Evolutionary conservation across 2,888 invertebrate species (phyloP).

Genomic region (Trissolcus brochymenae): DNA sequence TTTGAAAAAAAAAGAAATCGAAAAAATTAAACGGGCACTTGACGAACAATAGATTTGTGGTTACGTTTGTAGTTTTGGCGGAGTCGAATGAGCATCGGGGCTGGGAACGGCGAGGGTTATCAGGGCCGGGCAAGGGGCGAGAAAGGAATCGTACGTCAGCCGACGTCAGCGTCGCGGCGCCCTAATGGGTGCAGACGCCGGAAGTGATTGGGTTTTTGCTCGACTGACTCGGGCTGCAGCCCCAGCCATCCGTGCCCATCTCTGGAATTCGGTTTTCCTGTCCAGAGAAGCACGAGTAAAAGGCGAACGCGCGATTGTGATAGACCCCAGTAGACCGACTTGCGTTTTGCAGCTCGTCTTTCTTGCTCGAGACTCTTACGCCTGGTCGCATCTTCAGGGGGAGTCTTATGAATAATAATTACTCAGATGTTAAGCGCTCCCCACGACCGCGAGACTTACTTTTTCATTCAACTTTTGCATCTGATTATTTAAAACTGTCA

Average conservation of each 20-base stretch:
- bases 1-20: not conserved
- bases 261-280: conserved; percentile 61
- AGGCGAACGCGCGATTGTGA: conserved; percentile 60
- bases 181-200: conserved; percentile 80
- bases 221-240: conserved; percentile 75
- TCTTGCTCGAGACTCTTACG: conserved; percentile 73
- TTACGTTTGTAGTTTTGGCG: conserved; percentile 67
- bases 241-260: conserved; percentile 63
- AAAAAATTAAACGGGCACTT: conserved; percentile 68
- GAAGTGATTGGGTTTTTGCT: conserved; percentile 80
- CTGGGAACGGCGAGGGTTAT: conserved; percentile 56
- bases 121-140: conserved; percentile 42
- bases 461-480: not conserved
- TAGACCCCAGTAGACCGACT: conserved; percentile 61
- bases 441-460: conserved; percentile 16
- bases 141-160: conserved; percentile 72
- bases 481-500: too few relatives aligned
- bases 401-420: conserved; percentile 75
- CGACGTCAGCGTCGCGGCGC: conserved; percentile 77
- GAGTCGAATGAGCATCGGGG: conserved; percentile 61
- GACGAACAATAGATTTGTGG: conserved; percentile 74
- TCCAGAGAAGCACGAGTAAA: conserved; percentile 61
- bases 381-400: conserved; percentile 68
- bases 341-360: conserved; percentile 74
- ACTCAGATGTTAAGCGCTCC: conserved; percentile 59